A percentile compares a stretch with the other conserved stretches of the same genome.
These are phyloP conservation scores for Drosophila tristis DNA, from an alignment of 1,140 invertebrate species.

Conservation along the genomic window DNA sequence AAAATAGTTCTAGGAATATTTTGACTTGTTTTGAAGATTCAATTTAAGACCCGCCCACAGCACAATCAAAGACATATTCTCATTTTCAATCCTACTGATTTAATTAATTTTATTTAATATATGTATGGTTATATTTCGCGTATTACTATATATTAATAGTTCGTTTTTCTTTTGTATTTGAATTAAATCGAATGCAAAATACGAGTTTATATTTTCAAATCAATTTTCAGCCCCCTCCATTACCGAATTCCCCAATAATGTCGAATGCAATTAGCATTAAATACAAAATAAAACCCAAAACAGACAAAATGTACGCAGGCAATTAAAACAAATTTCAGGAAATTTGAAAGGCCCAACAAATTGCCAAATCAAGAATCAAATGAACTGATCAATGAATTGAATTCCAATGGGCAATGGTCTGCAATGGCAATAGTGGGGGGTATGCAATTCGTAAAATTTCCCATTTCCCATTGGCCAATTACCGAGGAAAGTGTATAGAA, in stretches of 20 bases:
- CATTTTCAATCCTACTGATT: too few relatives aligned
- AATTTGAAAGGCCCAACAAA: slow-evolving; percentile 45
- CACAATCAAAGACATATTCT: too few relatives aligned
- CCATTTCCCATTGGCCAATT: slow-evolving; percentile 36
- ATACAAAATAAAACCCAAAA: slow-evolving; percentile 34
- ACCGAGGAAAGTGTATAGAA: slow-evolving; percentile 30
- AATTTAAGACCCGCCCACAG: too few relatives aligned
- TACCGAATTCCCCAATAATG: slow-evolving; percentile 32
- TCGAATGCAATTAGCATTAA: slow-evolving; percentile 53
- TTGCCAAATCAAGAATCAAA: slow-evolving; percentile 62
- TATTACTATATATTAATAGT: slow-evolving; percentile 1
- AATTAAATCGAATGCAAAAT: slow-evolving; percentile 7
- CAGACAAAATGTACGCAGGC: slow-evolving; percentile 7
- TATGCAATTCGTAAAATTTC: slow-evolving; percentile 33
- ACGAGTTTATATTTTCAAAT: slow-evolving; percentile 14
- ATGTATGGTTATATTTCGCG: not conserved
- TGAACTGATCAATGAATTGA: slow-evolving; percentile 69
- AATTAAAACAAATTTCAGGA: slow-evolving; percentile 40
- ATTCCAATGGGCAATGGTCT: slow-evolving; percentile 49
- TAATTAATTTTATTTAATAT: not conserved
- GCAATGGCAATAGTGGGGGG: not conserved
- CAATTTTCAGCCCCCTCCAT: slow-evolving; percentile 35
- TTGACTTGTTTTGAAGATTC: too few relatives aligned
- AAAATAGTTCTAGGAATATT: too few relatives aligned
- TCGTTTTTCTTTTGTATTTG: slow-evolving; percentile 11